Base-by-base conservation (phyloP, 1,140 invertebrate genomes). In the Neodiprion lecontei region DNA sequence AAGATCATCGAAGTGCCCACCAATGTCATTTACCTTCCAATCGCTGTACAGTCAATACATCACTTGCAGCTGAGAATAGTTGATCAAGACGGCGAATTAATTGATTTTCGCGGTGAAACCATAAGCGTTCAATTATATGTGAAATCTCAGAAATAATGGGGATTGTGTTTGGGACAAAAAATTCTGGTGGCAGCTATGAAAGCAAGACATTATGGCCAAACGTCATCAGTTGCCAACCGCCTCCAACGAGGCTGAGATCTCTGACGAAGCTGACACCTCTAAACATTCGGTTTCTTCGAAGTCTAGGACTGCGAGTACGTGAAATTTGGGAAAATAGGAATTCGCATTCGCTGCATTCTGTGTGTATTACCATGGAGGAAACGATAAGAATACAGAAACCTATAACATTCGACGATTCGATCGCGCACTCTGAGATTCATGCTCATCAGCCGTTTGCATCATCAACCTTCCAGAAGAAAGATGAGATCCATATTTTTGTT, bases 401-500 rank as follows among this genome's bases (percentile, higher is more conserved):
- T 21, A 21, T 21, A 21, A 21, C 17, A 21, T 21, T 21, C 17
- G 17, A 21, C 17, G 17, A 21, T 21, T 21, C 17, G 17, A 21
- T 21, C 17, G 17, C 17, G 17, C 17, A 21, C 17, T 21, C 17
- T 21, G 17, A 21, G 17, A 21, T 21, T 21, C 17, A 21, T 21
- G 17, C 17, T 21, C 17, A 71, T 47, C 69, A 80, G 77, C 83
- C 83, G 17, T 86, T 85, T 74, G 74, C 78, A 48, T 77, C 79
- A 67, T 79, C 80, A 77, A 81, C 82, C 10, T 84, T 80, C 74
- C 76, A 82, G 9, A 80, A 83, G 65, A 85, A 79, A 69, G 83
- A 86, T 78, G 85, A 87, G 76, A 84, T 88, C 69, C 72, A 82
- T n/a, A 89, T 88, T 48, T 11, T 75, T 8, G 79, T 86, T 70